Evolutionary conservation across 2,888 invertebrate genomes (phyloP).

Genomic region (Erebia aethiops): DNA sequence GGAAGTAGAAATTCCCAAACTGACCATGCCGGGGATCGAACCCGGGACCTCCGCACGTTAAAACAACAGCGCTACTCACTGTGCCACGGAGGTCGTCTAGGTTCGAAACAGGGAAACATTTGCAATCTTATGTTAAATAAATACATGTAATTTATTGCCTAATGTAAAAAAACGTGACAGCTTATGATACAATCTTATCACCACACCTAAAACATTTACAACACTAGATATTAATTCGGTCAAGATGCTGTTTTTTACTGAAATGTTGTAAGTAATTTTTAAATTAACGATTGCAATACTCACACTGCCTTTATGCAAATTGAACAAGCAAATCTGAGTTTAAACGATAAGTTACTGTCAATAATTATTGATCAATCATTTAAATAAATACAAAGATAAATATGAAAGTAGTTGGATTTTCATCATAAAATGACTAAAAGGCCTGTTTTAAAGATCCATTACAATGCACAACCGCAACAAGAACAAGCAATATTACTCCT

Average conservation of each 20-base stretch:
- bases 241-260: background rate
- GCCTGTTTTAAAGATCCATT: slow-evolving; percentile 30
- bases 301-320: background rate
- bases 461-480: background rate
- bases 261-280: background rate
- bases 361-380: slow-evolving; percentile 41
- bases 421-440: slow-evolving; percentile 46
- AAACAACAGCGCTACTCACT: too few species aligned
- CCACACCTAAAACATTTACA: background rate
- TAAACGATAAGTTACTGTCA: slow-evolving; percentile 37
- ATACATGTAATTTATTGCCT: too few species aligned
- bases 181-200: slow-evolving; percentile 9
- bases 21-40: too few species aligned
- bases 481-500: too few species aligned
- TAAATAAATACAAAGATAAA: slow-evolving; percentile 42
- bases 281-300: slow-evolving; percentile 12
- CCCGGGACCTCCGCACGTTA: too few species aligned
- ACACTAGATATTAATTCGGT: background rate
- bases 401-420: too few species aligned
- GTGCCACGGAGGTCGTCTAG: too few species aligned
- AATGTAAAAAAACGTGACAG: slow-evolving; percentile 1
- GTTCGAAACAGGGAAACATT: background rate
- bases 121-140: background rate
- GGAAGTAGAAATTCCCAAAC: too few species aligned
- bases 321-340: slow-evolving; percentile 18